phyloP scores from a whole-genome alignment of 2,888 invertebrate species.

The Argyresthia goedartella region DNA sequence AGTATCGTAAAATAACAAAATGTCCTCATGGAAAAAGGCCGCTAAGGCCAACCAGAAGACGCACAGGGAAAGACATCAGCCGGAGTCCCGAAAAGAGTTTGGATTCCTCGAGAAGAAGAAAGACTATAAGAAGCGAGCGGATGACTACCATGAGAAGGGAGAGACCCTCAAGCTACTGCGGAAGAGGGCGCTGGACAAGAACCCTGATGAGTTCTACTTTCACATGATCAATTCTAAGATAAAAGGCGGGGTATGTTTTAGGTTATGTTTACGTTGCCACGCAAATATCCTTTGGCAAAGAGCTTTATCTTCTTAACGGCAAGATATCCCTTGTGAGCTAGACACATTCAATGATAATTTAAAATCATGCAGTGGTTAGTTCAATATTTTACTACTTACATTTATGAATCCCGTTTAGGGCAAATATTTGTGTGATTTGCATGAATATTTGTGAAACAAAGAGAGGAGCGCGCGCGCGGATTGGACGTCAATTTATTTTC shows the following conservation, averaged over 20 bases:
- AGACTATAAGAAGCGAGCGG: constrained; percentile 84
- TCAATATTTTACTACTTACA: too few species aligned
- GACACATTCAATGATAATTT: too few species aligned
- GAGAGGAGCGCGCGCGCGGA: too few species aligned
- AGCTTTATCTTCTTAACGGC: too few species aligned
- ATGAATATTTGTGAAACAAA: too few species aligned
- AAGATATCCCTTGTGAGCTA: too few species aligned
- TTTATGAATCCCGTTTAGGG: too few species aligned
- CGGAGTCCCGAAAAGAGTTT: constrained; percentile 79
- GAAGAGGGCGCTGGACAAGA: constrained; percentile 89
- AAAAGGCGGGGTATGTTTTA: constrained; percentile 60
- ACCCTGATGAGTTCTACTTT: constrained; percentile 98
- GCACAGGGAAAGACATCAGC: constrained; percentile 89
- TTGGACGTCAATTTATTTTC: too few species aligned
- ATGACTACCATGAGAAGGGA: constrained; percentile 86
- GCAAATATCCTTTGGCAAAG: too few species aligned
- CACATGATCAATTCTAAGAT: constrained; percentile 94
- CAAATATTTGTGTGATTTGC: too few species aligned
- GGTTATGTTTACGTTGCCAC: background rate
- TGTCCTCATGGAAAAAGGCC: constrained; percentile 94
- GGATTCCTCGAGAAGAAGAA: constrained; percentile 91
- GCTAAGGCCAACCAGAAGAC: constrained; percentile 87
- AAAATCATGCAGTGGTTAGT: too few species aligned
- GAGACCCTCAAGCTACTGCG: constrained; percentile 84
- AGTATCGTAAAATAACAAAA: constrained; percentile 26